Evolutionary conservation across 2,888 invertebrate genomes (phyloP), one percentile per base, ranked within the genome.

Genomic region (Habrosyne pyritoides): DNA sequence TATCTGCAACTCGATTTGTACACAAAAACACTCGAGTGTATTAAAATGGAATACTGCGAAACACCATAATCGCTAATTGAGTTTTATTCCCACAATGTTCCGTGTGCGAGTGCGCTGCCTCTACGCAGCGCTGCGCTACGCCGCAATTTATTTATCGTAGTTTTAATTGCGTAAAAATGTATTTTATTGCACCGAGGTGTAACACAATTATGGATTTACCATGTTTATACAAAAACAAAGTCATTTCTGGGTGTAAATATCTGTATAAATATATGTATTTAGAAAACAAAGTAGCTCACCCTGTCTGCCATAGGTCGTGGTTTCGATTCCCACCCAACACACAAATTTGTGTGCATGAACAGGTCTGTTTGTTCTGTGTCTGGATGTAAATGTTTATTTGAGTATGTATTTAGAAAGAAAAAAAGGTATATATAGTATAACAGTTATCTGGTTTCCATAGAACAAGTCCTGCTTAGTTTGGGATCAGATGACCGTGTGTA

Each of bases 31-130:
- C 60, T 54, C 54, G 63, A 65, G 60, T 67, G 67, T 65, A 71
- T 73, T 73, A 75, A 78, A 78, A 75, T 67, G 68, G 66, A 65
- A 63, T 69, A 71, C 70, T 67, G 63, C 64, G 71, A 74, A 79
- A 75, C 75, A 69, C 71, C 73, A 78, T 81, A 79, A 79, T 81
- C 73, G 77, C 79, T 81, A 81, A 84, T 82, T 81, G 80, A 80
- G 77, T 84, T 83, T 78, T 68, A 72, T 73, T 72, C 73, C 70
- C 73, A 69, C 65, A 68, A 62, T 47, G 22, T 51, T 18, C 52
- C 49, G 66, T 63, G 42, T 63, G 65, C 63, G 70, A 66, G 64
- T 67, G 66, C 69, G 67, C 62, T 61, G 63, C 64, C 42, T 42
- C 14, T 42, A 59, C 65, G 61, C 60, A 10, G 50, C 36, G 42